Percentiles rank a stretch among this genome's conserved stretches.
phyloP scores from a whole-genome alignment of 2,113 vertebrate species.

The Argyrosomus japonicus region DNA sequence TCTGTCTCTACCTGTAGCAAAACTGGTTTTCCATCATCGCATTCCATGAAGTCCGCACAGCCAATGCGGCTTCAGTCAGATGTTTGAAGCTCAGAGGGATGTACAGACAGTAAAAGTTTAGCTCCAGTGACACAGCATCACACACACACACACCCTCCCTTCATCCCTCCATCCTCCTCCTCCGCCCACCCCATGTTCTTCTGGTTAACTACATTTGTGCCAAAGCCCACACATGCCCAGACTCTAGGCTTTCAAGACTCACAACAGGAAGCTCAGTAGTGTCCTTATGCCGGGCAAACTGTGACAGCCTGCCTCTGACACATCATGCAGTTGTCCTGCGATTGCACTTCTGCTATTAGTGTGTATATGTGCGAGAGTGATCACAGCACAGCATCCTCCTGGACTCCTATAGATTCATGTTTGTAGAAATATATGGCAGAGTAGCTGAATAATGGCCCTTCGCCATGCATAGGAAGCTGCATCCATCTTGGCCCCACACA shows the following conservation, averaged over 20 bases:
- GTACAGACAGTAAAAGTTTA: conserved; percentile 9
- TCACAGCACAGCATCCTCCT: too few species aligned
- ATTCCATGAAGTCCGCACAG: background rate
- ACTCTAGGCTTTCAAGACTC: conserved; percentile 22
- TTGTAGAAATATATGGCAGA: background rate
- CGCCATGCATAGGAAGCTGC: conserved; percentile 25
- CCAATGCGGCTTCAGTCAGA: background rate
- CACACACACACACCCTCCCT: conserved; percentile 1
- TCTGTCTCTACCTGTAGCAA: background rate
- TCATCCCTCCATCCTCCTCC: background rate
- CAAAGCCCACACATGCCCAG: conserved; percentile 53
- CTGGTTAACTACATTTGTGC: conserved; percentile 23
- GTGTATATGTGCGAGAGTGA: background rate
- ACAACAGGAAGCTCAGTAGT: conserved; percentile 38
- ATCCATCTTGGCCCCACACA: conserved; percentile 64
- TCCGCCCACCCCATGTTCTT: conserved; percentile 1
- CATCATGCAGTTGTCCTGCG: conserved; percentile 1
- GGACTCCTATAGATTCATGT: background rate
- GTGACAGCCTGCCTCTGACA: conserved; percentile 27
- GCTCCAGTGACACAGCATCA: conserved; percentile 37
- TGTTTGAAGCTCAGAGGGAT: background rate
- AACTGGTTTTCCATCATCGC: background rate
- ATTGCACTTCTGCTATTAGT: background rate
- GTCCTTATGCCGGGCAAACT: conserved; percentile 45
- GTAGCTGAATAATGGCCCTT: background rate